Conservation (phyloP, 2,797 vertebrate species). For the Hydrolagus colliei region DNA sequence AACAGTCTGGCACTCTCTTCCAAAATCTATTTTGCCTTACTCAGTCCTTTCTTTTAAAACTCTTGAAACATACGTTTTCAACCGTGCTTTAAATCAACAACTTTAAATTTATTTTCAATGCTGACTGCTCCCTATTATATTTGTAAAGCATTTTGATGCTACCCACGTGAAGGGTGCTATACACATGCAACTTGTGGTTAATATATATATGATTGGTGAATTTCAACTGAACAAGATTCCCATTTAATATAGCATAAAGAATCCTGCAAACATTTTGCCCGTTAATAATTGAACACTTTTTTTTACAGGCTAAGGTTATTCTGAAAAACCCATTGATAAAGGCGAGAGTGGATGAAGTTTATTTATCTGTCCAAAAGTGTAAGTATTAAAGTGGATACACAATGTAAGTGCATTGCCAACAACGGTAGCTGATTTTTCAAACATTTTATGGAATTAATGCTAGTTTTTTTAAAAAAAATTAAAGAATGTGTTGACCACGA, state of each 20-base stretch:
- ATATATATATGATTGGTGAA: too few relatives aligned
- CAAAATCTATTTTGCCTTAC: too few relatives aligned
- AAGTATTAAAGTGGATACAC: constrained; percentile 40
- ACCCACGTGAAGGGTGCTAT: too few relatives aligned
- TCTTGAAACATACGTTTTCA: too few relatives aligned
- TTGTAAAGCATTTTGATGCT: too few relatives aligned
- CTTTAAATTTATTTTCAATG: too few relatives aligned
- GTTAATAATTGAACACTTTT: constrained; percentile 34
- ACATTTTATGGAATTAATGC: background rate
- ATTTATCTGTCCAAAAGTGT: constrained; percentile 66
- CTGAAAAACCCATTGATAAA: constrained; percentile 82
- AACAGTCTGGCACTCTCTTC: too few relatives aligned
- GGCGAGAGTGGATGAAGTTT: constrained; percentile 76
- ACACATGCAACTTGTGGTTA: too few relatives aligned
- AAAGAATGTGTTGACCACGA: too few relatives aligned
- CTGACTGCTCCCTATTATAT: too few relatives aligned
- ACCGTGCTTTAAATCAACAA: too few relatives aligned
- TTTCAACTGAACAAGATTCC: background rate
- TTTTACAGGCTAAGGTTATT: constrained; percentile 76
- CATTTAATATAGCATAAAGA: background rate
- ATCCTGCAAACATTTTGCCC: background rate
- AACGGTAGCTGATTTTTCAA: constrained; percentile 4
- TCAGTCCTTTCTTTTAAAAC: too few relatives aligned
- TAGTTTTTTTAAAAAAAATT: background rate
- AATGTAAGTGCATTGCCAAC: background rate